Conservation (phyloP, 2,113 vertebrate species). For the Eretmochelys imbricata region DNA sequence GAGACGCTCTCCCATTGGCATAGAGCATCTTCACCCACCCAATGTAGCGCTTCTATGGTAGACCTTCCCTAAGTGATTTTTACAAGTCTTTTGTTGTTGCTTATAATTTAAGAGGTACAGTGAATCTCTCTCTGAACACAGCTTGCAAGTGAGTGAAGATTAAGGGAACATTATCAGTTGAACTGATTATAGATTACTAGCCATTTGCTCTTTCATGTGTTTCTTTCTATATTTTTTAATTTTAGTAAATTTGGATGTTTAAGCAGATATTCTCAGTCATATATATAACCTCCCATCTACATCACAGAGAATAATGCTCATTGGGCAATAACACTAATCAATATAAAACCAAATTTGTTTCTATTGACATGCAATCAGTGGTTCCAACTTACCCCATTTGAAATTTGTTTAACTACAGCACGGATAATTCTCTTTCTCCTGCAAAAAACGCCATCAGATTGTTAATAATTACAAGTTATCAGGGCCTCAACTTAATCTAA, state of each 20-base stretch:
- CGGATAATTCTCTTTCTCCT: not conserved
- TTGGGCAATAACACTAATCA: not conserved
- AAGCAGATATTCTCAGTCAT: not conserved
- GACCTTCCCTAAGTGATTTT: not conserved
- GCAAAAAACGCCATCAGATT: not conserved
- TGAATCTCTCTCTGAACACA: not conserved
- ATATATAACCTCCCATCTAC: not conserved
- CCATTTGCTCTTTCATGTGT: not conserved
- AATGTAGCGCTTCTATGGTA: not conserved
- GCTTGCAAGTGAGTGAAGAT: not conserved
- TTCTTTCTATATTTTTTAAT: not conserved
- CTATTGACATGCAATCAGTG: not conserved
- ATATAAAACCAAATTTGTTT: not conserved
- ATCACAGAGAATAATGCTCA: not conserved
- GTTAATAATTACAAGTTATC: not conserved
- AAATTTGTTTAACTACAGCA: not conserved
- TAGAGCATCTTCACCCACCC: too few relatives aligned
- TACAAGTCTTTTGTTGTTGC: not conserved
- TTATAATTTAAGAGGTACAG: not conserved
- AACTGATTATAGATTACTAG: not conserved
- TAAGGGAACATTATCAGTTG: not conserved
- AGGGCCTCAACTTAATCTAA: not conserved
- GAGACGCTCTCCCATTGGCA: too few relatives aligned
- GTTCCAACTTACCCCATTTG: not conserved
- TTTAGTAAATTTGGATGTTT: not conserved